phyloP scores from a whole-genome alignment of 2,797 vertebrate species.

The Hippoglossus hippoglossus region DNA sequence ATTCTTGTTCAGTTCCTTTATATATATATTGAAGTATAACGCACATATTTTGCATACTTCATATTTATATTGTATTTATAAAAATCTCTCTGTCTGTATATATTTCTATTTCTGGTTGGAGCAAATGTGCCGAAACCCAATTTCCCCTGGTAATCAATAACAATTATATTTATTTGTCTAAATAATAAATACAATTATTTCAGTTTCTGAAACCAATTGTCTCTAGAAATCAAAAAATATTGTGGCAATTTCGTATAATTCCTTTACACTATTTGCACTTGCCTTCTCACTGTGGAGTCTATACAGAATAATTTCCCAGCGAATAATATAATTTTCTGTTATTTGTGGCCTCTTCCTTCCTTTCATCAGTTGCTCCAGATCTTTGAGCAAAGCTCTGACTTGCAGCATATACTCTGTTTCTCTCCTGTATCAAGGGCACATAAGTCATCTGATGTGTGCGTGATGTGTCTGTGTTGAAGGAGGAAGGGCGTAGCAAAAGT shows the following conservation, averaged over 20 bases:
- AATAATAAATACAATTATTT: too few species aligned
- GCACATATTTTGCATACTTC: too few species aligned
- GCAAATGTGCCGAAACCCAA: too few species aligned
- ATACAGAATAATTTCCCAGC: not conserved
- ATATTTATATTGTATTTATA: too few species aligned
- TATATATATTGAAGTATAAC: too few species aligned
- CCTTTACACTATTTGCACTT: not conserved
- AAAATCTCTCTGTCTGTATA: too few species aligned
- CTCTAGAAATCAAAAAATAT: too few species aligned
- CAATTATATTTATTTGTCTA: too few species aligned
- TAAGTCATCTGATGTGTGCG: conserved; percentile 15
- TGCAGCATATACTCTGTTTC: conserved; percentile 3
- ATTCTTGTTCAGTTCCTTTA: too few species aligned
- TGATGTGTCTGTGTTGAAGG: not conserved
- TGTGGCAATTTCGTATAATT: not conserved
- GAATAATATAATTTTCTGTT: not conserved
- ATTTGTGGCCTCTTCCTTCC: conserved; percentile 5
- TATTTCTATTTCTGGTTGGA: too few species aligned
- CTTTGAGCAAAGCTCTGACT: conserved; percentile 28
- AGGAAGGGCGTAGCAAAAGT: conserved; percentile 7
- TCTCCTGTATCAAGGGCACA: conserved; percentile 43
- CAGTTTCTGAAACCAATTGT: too few species aligned
- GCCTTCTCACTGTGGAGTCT: not conserved
- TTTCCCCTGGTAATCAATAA: too few species aligned
- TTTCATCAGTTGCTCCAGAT: conserved; percentile 36